Evolutionary conservation across 2,888 invertebrate species (phyloP).

Genomic region (Galerucella calmariensis): DNA sequence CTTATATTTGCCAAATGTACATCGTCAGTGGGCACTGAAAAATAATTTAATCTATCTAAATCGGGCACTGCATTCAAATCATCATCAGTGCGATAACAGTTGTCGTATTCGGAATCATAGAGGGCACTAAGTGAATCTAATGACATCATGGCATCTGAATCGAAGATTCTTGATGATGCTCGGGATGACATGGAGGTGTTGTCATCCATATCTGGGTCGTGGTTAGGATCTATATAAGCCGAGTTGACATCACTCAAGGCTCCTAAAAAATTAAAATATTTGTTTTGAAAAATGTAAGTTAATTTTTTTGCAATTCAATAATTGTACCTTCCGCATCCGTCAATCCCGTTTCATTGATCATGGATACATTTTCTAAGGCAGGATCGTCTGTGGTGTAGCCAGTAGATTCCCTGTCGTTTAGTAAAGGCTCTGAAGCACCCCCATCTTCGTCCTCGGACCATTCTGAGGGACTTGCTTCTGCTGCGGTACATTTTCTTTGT

Average conservation of each 20-base stretch:
- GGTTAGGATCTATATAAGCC: constrained; percentile 74
- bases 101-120: constrained; percentile 82
- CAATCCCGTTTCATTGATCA: constrained; percentile 86
- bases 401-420: constrained; percentile 73
- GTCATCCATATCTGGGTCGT: constrained; percentile 70
- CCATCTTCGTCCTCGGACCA: constrained; percentile 80
- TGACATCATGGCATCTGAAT: constrained; percentile 80
- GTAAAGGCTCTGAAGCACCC: constrained; percentile 71
- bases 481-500: constrained; percentile 59
- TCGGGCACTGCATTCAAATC: constrained; percentile 65
- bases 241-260: constrained; percentile 89
- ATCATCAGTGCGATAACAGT: constrained; percentile 69
- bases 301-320: background rate
- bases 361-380: constrained; percentile 84
- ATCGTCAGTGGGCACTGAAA: constrained; percentile 66
- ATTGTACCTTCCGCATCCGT: constrained; percentile 85
- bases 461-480: constrained; percentile 80
- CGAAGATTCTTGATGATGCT: constrained; percentile 84
- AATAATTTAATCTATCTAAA: constrained; percentile 64
- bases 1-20: constrained; percentile 79
- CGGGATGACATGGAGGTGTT: constrained; percentile 85
- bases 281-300: background rate
- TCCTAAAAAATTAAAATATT: constrained; percentile 62
- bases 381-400: constrained; percentile 91
- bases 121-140: constrained; percentile 85